A percentile compares a stretch with the other conserved stretches of the same genome.
Conservation (phyloP, 1,140 invertebrate genomes). For the Atta texana region DNA sequence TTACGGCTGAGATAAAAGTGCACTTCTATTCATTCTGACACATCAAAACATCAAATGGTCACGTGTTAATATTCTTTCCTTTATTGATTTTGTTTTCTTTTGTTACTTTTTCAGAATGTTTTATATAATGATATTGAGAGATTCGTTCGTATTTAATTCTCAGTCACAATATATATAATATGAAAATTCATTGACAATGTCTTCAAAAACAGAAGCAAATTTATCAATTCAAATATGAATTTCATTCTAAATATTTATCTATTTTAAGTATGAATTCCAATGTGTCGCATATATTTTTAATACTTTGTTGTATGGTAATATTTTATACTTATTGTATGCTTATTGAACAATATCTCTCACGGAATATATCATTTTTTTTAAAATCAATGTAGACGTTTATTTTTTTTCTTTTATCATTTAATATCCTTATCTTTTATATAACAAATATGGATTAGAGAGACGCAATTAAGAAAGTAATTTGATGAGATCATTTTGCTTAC, state of each 20-base stretch:
- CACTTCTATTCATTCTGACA: neutral
- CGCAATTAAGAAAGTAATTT: conserved; percentile 60
- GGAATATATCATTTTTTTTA: conserved; percentile 6
- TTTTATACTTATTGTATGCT: neutral
- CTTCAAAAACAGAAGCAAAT: neutral
- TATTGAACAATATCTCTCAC: neutral
- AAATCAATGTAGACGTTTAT: neutral
- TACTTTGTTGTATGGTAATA: neutral
- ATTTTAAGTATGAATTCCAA: neutral
- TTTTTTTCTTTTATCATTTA: neutral
- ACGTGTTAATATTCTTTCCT: neutral
- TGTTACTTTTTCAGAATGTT: neutral
- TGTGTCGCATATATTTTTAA: neutral
- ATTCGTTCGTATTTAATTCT: conserved; percentile 17
- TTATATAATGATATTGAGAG: neutral
- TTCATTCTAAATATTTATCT: neutral
- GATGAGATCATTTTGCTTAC: conserved; percentile 85
- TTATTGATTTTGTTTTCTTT: neutral
- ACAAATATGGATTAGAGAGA: neutral
- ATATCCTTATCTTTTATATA: neutral
- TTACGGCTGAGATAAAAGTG: conserved; percentile 9
- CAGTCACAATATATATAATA: neutral
- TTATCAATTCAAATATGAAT: neutral
- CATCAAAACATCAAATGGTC: neutral
- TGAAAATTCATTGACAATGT: neutral